A percentile compares a stretch with the other conserved stretches of the same genome.
Evolutionary conservation across 1,140 invertebrate genomes (phyloP).

Genomic region (Papilio dardanus): DNA sequence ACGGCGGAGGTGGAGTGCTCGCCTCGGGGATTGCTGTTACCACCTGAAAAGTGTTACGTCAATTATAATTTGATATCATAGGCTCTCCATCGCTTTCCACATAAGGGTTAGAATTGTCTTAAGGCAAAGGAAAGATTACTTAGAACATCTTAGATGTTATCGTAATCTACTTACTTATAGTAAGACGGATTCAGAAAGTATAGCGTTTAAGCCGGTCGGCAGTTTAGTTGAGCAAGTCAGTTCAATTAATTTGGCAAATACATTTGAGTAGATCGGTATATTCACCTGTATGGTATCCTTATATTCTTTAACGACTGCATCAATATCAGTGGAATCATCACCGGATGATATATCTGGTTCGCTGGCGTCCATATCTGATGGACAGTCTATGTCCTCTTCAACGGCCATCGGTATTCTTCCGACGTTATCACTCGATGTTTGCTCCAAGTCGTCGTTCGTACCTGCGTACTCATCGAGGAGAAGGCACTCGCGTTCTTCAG

Average conservation of each 20-base stretch:
- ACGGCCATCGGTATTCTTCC: constrained; percentile 61
- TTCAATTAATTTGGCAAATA: neutral
- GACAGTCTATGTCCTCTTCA: constrained; percentile 66
- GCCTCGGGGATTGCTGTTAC: constrained; percentile 77
- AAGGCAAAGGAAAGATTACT: no score
- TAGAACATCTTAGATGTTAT: no score
- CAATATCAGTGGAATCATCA: constrained; percentile 83
- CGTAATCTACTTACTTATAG: no score
- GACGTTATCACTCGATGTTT: constrained; percentile 59
- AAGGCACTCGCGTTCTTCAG: constrained; percentile 81
- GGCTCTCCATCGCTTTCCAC: no score
- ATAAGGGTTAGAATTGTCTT: no score
- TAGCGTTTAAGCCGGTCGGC: no score
- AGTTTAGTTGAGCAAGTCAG: no score
- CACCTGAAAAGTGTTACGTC: constrained; percentile 55
- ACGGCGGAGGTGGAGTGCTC: constrained; percentile 58
- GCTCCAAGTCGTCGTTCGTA: constrained; percentile 65
- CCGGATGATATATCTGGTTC: constrained; percentile 74
- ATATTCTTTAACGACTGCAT: constrained; percentile 83
- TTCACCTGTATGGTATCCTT: constrained; percentile 81
- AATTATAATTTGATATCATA: neutral
- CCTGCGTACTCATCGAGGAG: constrained; percentile 81
- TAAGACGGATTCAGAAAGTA: no score
- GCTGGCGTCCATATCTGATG: constrained; percentile 68
- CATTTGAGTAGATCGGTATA: neutral